phyloP scores from a whole-genome alignment of 1,140 invertebrate species.

The Drosophila ogumai region DNA sequence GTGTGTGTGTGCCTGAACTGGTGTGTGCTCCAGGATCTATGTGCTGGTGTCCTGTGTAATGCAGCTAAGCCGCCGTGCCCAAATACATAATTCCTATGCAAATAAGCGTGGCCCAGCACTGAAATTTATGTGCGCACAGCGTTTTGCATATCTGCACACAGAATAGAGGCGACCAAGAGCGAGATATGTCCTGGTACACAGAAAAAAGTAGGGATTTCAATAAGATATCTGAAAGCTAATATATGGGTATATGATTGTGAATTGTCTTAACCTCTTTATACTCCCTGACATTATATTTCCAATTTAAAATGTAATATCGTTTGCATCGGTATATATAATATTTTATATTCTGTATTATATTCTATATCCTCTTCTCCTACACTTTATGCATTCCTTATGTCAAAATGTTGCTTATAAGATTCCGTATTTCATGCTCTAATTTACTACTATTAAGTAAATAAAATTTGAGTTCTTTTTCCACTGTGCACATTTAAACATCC shows the following conservation, averaged over 20 bases:
- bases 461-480: neutral
- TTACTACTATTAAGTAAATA: neutral
- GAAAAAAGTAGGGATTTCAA: neutral
- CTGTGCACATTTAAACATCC: slow-evolving; percentile 19
- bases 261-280: no score
- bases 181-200: slow-evolving; percentile 33
- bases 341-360: neutral
- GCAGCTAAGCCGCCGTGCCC: slow-evolving; percentile 76
- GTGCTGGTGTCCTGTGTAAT: slow-evolving; percentile 66
- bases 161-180: slow-evolving; percentile 19
- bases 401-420: neutral
- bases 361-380: neutral
- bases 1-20: neutral
- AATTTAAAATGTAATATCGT: neutral
- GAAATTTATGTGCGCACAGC: slow-evolving; percentile 77
- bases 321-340: neutral
- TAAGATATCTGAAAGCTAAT: no score
- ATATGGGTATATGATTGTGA: no score
- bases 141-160: slow-evolving; percentile 77
- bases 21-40: slow-evolving; percentile 35
- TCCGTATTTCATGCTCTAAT: neutral
- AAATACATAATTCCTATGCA: slow-evolving; percentile 83
- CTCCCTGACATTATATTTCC: no score
- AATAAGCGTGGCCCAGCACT: slow-evolving; percentile 74
- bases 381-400: neutral